phyloP scores from a whole-genome alignment of 2,888 invertebrate species.

The Colostygia pectinataria region DNA sequence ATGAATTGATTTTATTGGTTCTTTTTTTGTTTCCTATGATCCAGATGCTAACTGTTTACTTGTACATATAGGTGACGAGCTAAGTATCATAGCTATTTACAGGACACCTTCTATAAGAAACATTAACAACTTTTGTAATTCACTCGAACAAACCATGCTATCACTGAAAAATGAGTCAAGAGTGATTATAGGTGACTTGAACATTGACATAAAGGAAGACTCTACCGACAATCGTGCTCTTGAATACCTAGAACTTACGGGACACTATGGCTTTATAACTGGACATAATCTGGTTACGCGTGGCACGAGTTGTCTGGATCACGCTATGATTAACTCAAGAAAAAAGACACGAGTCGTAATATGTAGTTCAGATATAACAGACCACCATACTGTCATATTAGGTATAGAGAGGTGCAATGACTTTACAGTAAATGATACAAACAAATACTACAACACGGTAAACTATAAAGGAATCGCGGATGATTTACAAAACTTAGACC shows the following conservation, averaged over 20 bases:
- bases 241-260: background rate
- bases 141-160: background rate
- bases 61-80: background rate
- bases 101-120: background rate
- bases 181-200: background rate
- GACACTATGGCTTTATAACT: background rate
- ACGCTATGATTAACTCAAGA: background rate
- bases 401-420: background rate
- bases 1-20: too few relatives aligned
- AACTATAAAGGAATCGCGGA: background rate
- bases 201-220: background rate
- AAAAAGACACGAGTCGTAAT: background rate
- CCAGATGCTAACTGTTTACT: background rate
- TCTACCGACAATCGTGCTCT: background rate
- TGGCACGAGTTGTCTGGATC: background rate
- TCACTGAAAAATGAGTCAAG: background rate
- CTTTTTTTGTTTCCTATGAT: too few relatives aligned
- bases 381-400: background rate
- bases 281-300: background rate
- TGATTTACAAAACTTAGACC: background rate
- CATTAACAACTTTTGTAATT: background rate
- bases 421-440: background rate
- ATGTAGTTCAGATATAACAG: background rate
- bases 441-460: background rate
- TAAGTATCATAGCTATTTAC: background rate